These are phyloP conservation scores for Andricus quercusramuli DNA, from an alignment of 2,888 invertebrate species.

Conservation along the genomic window DNA sequence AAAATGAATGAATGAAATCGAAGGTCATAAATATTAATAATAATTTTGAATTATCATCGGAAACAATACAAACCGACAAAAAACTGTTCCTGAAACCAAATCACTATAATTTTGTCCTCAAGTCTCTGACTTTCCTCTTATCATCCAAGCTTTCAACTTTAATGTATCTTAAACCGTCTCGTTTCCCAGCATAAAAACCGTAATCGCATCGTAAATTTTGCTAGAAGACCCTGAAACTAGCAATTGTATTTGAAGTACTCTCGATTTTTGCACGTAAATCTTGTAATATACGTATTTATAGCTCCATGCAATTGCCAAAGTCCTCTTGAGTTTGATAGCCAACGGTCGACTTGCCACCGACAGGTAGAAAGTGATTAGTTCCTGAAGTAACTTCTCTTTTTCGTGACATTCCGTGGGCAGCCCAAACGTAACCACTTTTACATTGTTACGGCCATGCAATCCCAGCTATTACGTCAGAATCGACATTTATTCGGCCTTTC, in stretches of 20 bases:
- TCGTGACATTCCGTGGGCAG: slow-evolving; percentile 14
- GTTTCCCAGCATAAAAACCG: background rate
- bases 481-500: slow-evolving; percentile 7
- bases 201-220: background rate
- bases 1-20: background rate
- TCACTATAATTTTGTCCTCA: background rate
- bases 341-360: slow-evolving; percentile 18
- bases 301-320: slow-evolving; percentile 13
- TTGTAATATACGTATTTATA: slow-evolving; percentile 16
- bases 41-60: too few relatives aligned
- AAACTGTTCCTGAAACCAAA: too few relatives aligned
- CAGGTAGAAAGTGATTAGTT: slow-evolving; percentile 39
- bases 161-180: background rate
- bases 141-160: background rate
- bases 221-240: background rate
- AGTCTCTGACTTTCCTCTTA: background rate
- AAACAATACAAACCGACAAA: too few relatives aligned
- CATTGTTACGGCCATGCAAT: slow-evolving; percentile 15
- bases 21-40: too few relatives aligned
- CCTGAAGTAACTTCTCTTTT: slow-evolving; percentile 33
- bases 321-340: background rate
- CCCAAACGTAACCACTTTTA: slow-evolving; percentile 32
- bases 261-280: slow-evolving; percentile 6
- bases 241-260: slow-evolving; percentile 3
- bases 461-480: slow-evolving; percentile 8